phyloP scores from a whole-genome alignment of 2,888 invertebrate genomes.

The Tetragonula carbonaria region DNA sequence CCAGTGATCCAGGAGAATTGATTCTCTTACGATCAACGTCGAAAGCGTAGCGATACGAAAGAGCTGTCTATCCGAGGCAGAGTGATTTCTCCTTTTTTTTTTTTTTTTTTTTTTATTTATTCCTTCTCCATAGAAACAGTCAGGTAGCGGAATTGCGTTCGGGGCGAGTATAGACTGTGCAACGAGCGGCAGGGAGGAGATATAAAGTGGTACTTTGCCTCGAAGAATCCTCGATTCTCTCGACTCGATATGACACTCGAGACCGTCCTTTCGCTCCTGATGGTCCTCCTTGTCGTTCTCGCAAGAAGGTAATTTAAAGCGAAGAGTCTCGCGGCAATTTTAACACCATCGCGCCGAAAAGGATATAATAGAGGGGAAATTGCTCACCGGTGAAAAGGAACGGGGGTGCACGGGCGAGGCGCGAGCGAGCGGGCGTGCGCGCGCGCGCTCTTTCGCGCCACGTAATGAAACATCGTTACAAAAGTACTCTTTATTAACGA shows the following conservation, averaged over 20 bases:
- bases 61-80: conserved; percentile 50
- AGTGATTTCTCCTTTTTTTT: background rate
- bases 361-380: conserved; percentile 69
- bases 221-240: conserved; percentile 75
- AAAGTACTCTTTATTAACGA: conserved; percentile 67
- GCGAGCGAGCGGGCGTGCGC: too few relatives aligned
- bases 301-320: conserved; percentile 71
- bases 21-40: background rate
- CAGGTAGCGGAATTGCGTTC: conserved; percentile 64
- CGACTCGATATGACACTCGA: conserved; percentile 75
- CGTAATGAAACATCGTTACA: conserved; percentile 68
- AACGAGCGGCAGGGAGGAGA: conserved; percentile 61
- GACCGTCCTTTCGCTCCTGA: conserved; percentile 69
- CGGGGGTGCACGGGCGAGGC: background rate
- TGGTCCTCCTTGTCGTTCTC: conserved; percentile 66
- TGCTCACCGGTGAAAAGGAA: conserved; percentile 62
- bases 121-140: conserved; percentile 66
- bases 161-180: conserved; percentile 57
- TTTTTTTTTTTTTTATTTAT: background rate
- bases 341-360: conserved; percentile 70
- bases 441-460: background rate
- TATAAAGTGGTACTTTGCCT: conserved; percentile 75
- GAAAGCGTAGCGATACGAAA: background rate
- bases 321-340: conserved; percentile 70
- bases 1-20: too few relatives aligned